Conservation (phyloP, 2,797 vertebrate genomes). For the Kryptopterus vitreolus region DNA sequence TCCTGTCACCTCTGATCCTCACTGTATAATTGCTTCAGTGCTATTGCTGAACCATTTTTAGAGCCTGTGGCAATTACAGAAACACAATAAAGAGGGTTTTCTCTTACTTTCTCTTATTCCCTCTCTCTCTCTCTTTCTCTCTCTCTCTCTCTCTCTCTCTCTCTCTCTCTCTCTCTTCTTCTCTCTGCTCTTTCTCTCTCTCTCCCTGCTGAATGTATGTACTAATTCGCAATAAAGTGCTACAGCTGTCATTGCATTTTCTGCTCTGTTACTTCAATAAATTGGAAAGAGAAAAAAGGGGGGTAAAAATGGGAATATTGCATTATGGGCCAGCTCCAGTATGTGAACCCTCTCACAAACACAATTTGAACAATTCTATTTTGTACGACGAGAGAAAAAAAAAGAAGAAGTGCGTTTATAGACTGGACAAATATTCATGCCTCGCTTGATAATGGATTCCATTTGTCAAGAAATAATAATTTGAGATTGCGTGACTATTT, state of each 20-base stretch:
- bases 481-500: slow-evolving; percentile 52
- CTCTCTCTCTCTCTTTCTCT: slow-evolving; percentile 33
- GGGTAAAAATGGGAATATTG: slow-evolving; percentile 81
- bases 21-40: slow-evolving; percentile 88
- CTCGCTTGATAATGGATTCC: slow-evolving; percentile 76
- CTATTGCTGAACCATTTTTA: slow-evolving; percentile 86
- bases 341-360: slow-evolving; percentile 79
- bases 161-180: slow-evolving; percentile 63
- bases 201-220: slow-evolving; percentile 89
- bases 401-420: slow-evolving; percentile 81
- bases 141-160: slow-evolving; percentile 6
- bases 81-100: slow-evolving; percentile 88
- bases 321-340: slow-evolving; percentile 78
- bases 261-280: slow-evolving; percentile 99
- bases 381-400: slow-evolving; percentile 71
- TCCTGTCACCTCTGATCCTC: slow-evolving; percentile 86
- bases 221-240: slow-evolving; percentile 99
- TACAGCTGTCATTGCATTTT: slow-evolving; percentile 99
- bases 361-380: slow-evolving; percentile 82
- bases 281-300: slow-evolving; percentile 79
- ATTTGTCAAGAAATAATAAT: slow-evolving; percentile 73
- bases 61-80: slow-evolving; percentile 91
- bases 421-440: slow-evolving; percentile 85
- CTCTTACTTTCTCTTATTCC: slow-evolving; percentile 7
- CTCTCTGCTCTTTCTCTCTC: slow-evolving; percentile 16